Evolutionary conservation across 2,888 invertebrate genomes (phyloP), one percentile per base, ranked within the genome.

Genomic region (Sepioteuthis lessoniana): DNA sequence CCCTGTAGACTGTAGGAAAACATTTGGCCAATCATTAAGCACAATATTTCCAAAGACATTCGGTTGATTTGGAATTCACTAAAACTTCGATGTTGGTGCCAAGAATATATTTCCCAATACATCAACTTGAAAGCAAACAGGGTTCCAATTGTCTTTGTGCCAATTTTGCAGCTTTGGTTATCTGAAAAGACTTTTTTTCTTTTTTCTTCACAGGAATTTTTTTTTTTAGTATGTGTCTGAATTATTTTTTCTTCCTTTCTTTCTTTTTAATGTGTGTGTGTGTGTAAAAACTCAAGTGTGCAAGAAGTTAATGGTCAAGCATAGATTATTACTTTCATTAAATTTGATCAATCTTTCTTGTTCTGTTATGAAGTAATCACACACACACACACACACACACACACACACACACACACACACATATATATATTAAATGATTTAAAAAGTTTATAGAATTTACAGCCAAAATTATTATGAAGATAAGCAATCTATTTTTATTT

Each of bases 41-140:
- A 76, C 76, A 76, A 76, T 76, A 76, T 76, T 76, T 76, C 76
- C 76, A 76, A 76, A 76, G 76, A 76, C 76, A 76, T 76, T 76
- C 35, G 76, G n/a, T 76, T 76, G 76, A 76, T 76, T 76, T 76
- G 76, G 76, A 76, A 76, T 76, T 76, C 76, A 76, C 76, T 76
- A 76, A 42, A 76, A 76, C 76, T 76, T 76, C 16, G 76, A 76
- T n/a, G 19, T 76, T n/a, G 76, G 76, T 76, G 76, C 76, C 76
- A 76, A 76, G 76, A 76, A 76, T 76, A 76, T 76, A 76, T 76
- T 76, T 76, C 76, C 76, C 76, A 76, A 76, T 76, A 76, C 76
- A 76, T 76, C 76, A 76, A 76, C n/a, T 76, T 76, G 76, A 76
- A 76, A 76, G 76, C 76, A 76, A 76, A 76, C 76, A 76, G n/a